Evolutionary conservation across 2,113 vertebrate genomes (phyloP), one percentile per base, ranked within the genome.

Genomic region (Menura novaehollandiae): DNA sequence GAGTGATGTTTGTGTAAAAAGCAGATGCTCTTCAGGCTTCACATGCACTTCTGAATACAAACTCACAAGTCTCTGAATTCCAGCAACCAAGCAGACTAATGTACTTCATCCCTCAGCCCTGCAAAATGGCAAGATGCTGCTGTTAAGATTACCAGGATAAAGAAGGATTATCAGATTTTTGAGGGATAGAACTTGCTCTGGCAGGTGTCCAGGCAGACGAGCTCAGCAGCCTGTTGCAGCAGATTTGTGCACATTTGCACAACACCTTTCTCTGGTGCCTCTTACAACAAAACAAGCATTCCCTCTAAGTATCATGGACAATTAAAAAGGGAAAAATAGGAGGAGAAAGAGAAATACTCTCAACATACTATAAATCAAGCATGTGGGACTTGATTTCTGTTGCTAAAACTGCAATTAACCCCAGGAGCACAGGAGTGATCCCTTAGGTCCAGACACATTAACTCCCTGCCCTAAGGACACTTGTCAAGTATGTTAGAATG

Each of bases 111-210:
- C 55, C 85, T 83, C 91, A 81, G 28, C 56, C 59, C 58, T 59
- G 47, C 64, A 71, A 71, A 46, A 23, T 3, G 15, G 32, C 17
- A 67, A 89, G 23, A 63, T 43, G 44, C 56, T 74, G 76, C 75
- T 86, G 35, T 69, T 82, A 79, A 91, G 85, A 93, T 76, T 56
- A 95, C 33, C 60, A 81, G 79, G 73, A 87, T 87, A 67, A 93
- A 93, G 72, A 17, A 71, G 60, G 60, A 84, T 93, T 77, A 97
- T 46, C 59, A 80, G 85, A 80, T 80, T 91, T 93, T 35, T 78
- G 86, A 58, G 63, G 78, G 85, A 53, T 53, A 71, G 59, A 85
- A 90, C 53, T 67, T 76, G 75, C 91, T 76, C 67, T 35, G 52
- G 83, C 80, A 91, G 68, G 51, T 89, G 91, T 83, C 64, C 33